A percentile compares a stretch with the other conserved stretches of the same genome.
These are phyloP conservation scores for Limnephilus rhombicus DNA, from an alignment of 2,888 invertebrate genomes.

Conservation along the genomic window DNA sequence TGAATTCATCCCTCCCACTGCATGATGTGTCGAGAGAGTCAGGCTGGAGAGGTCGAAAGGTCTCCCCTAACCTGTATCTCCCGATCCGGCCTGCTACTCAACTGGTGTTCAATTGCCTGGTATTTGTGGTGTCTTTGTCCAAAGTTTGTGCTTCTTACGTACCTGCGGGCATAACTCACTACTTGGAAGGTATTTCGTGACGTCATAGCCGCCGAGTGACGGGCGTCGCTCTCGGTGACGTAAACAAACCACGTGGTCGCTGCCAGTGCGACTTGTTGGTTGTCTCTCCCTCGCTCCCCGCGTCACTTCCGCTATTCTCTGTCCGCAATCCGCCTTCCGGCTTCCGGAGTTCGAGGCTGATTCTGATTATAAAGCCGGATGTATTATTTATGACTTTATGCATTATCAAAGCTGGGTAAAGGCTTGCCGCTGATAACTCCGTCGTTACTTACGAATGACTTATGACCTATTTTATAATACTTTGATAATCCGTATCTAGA, in stretches of 20 bases:
- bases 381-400: not conserved
- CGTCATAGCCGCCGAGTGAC: not conserved
- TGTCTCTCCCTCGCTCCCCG: not conserved
- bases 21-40: no score
- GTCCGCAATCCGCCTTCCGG: constrained; percentile 22
- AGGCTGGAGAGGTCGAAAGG: no score
- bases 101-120: no score
- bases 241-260: not conserved
- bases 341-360: not conserved
- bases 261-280: not conserved
- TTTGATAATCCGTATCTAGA: no score
- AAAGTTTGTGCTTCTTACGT: no score
- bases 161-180: no score
- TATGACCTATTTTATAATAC: not conserved
- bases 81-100: no score
- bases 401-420: not conserved
- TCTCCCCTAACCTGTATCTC: no score
- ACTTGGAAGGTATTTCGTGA: not conserved
- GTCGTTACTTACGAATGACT: not conserved
- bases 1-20: no score
- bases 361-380: not conserved
- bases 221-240: not conserved
- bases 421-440: not conserved
- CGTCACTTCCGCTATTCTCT: constrained; percentile 11
- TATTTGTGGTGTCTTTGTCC: no score